Evolutionary conservation across 2,797 vertebrate species (phyloP).

Genomic region (Emys orbicularis): DNA sequence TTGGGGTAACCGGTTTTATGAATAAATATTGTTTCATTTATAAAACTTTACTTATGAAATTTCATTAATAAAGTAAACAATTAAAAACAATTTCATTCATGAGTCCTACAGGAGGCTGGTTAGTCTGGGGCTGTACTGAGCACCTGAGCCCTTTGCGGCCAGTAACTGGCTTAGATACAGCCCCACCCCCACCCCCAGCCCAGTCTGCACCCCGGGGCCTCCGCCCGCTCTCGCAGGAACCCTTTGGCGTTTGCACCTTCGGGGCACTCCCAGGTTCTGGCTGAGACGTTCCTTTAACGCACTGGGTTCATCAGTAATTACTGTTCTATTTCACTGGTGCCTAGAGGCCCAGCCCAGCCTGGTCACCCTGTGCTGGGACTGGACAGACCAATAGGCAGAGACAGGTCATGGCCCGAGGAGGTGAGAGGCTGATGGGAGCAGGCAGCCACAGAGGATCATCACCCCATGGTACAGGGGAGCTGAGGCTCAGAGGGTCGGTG

Average conservation of each 20-base stretch:
- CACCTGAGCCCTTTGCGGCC: not conserved
- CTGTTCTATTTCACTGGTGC: not conserved
- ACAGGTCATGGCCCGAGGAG: not conserved
- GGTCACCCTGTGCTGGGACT: too few species aligned
- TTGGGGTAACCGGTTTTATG: too few species aligned
- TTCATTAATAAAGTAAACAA: too few species aligned
- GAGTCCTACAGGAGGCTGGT: not conserved
- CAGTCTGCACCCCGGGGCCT: not conserved
- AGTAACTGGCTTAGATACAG: rapidly evolving
- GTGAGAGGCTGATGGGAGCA: not conserved
- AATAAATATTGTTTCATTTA: too few species aligned
- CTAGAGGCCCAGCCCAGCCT: not conserved
- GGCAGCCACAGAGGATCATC: too few species aligned
- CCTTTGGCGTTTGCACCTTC: not conserved
- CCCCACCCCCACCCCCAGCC: not conserved
- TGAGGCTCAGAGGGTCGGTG: too few species aligned
- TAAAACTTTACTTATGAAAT: too few species aligned
- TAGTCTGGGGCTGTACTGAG: not conserved
- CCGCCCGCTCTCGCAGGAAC: not conserved
- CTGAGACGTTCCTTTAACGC: not conserved
- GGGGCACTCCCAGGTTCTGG: not conserved
- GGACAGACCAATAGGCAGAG: not conserved
- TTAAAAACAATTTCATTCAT: too few species aligned
- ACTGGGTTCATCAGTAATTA: rapidly evolving
- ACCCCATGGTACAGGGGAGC: not conserved